phyloP scores from a whole-genome alignment of 2,888 invertebrate genomes.

The Galeopsomyia nigrocyanea region DNA sequence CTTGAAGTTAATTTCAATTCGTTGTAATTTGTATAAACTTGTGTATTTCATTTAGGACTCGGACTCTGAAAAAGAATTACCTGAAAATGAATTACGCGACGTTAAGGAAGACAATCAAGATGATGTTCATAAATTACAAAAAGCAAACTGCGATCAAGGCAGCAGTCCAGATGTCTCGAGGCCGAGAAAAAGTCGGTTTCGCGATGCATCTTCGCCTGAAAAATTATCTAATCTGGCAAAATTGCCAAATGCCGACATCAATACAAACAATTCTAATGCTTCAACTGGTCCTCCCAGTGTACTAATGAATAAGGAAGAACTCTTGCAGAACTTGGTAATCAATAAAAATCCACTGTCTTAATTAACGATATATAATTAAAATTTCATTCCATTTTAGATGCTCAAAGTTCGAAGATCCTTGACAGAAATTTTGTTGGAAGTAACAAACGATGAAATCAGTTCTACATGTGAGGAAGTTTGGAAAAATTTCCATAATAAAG shows the following conservation, averaged over 20 bases:
- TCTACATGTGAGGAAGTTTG: slow-evolving; percentile 88
- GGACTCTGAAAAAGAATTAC: slow-evolving; percentile 68
- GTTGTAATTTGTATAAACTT: slow-evolving; percentile 2
- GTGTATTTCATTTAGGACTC: slow-evolving; percentile 62
- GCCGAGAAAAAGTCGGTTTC: slow-evolving; percentile 66
- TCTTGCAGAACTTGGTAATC: slow-evolving; percentile 79
- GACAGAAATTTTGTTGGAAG: slow-evolving; percentile 94
- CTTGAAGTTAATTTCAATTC: slow-evolving; percentile 8
- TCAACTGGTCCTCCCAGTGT: slow-evolving; percentile 43
- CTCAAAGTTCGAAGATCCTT: slow-evolving; percentile 87
- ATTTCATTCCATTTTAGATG: slow-evolving; percentile 75
- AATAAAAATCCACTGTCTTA: too few species aligned
- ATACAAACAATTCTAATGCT: slow-evolving; percentile 34
- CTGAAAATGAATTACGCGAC: slow-evolving; percentile 57
- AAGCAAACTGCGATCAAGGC: slow-evolving; percentile 34
- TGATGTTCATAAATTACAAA: slow-evolving; percentile 27
- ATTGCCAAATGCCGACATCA: slow-evolving; percentile 51
- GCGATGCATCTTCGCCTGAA: slow-evolving; percentile 65
- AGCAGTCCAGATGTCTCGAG: slow-evolving; percentile 63
- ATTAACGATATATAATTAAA: not conserved
- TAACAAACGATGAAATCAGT: slow-evolving; percentile 91
- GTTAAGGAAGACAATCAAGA: slow-evolving; percentile 53
- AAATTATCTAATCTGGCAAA: slow-evolving; percentile 10
- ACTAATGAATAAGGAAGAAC: slow-evolving; percentile 72
- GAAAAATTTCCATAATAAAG: slow-evolving; percentile 84